A percentile compares a stretch with the other conserved stretches of the same genome.
Conservation (phyloP, 2,888 invertebrate species). For the Volucella bombylans region DNA sequence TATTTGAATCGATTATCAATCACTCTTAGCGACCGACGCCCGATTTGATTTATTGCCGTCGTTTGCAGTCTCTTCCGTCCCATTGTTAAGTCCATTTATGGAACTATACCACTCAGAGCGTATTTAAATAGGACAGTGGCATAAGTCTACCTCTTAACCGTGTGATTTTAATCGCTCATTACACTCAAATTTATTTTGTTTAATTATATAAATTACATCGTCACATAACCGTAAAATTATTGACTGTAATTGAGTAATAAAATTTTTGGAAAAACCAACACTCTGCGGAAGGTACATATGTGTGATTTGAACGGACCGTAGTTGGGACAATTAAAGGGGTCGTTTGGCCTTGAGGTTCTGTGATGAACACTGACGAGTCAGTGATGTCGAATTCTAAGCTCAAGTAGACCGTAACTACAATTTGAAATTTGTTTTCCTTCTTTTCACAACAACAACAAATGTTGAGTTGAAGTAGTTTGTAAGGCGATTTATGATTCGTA, state of each 20-base stretch:
- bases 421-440: background rate
- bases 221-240: conserved; percentile 55
- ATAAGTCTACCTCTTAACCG: background rate
- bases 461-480: conserved; percentile 11
- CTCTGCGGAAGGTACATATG: conserved; percentile 17
- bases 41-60: background rate
- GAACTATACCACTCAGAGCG: background rate
- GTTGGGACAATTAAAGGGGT: conserved; percentile 15
- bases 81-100: background rate
- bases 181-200: conserved; percentile 53
- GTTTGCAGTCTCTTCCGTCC: background rate
- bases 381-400: conserved; percentile 23
- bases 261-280: conserved; percentile 25
- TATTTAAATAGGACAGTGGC: conserved; percentile 14
- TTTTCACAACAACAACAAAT: background rate
- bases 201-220: conserved; percentile 41
- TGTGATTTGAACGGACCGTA: background rate
- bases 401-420: conserved; percentile 51
- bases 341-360: background rate
- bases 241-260: conserved; percentile 67
- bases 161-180: conserved; percentile 67
- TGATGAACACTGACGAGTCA: conserved; percentile 12
- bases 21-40: background rate
- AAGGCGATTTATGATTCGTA: conserved; percentile 8
- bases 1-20: no score